Evolutionary conservation across 2,888 invertebrate species (phyloP).

Genomic region (Sphaeridia pumilis): DNA sequence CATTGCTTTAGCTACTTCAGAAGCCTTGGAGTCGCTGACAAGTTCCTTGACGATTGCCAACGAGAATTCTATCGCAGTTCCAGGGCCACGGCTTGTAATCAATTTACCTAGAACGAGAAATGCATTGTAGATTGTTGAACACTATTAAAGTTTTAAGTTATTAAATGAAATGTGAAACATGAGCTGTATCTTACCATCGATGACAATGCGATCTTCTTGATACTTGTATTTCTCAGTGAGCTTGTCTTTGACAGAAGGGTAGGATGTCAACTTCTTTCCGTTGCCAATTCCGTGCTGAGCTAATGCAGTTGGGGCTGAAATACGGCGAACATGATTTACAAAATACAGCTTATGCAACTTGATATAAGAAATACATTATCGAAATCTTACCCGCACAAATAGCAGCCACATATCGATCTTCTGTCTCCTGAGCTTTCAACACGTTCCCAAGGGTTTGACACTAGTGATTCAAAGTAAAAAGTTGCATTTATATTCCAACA

Average conservation of each 20-base stretch:
- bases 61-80: constrained; percentile 83
- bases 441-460: constrained; percentile 51
- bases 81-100: constrained; percentile 79
- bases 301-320: constrained; percentile 69
- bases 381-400: constrained; percentile 71
- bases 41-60: constrained; percentile 63
- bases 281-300: constrained; percentile 66
- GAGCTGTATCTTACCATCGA: too few species aligned
- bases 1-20: constrained; percentile 59
- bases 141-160: too few species aligned
- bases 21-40: constrained; percentile 55
- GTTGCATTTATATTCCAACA: too few species aligned
- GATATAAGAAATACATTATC: constrained; percentile 9
- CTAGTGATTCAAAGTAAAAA: not conserved
- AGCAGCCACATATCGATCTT: constrained; percentile 69
- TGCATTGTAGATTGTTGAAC: too few species aligned
- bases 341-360: not conserved
- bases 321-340: constrained; percentile 15
- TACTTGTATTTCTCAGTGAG: constrained; percentile 54
- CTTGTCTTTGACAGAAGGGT: constrained; percentile 69
- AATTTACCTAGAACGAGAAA: constrained; percentile 47
- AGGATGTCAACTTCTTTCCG: constrained; percentile 77
- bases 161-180: too few species aligned
- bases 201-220: constrained; percentile 53
- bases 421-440: constrained; percentile 64